Percentiles rank a stretch among this genome's conserved stretches.
These are phyloP conservation scores for Phenganax stokvisi DNA, from an alignment of 92 coral and sea anemone species.

Conservation along the genomic window DNA sequence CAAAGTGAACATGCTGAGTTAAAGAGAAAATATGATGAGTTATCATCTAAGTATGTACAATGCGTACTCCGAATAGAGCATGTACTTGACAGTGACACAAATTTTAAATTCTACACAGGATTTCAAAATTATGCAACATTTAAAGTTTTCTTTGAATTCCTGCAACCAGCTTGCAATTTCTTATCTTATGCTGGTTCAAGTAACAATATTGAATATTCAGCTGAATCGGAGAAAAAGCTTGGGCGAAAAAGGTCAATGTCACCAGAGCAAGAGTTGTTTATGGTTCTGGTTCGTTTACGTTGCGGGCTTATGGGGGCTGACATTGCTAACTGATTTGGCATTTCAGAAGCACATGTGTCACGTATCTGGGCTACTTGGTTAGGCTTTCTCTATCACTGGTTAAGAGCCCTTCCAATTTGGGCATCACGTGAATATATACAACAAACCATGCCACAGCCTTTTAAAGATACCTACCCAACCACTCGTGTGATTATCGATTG, in stretches of 20 bases:
- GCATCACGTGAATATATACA: not conserved
- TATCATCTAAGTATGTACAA: conserved; percentile 3
- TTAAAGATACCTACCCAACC: no score
- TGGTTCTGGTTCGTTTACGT: no score
- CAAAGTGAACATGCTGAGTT: conserved; percentile 14
- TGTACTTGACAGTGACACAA: conserved; percentile 16
- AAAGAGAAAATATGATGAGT: conserved; percentile 16
- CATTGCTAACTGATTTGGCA: not conserved
- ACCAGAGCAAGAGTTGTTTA: no score
- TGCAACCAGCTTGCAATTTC: no score
- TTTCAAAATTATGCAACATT: no score
- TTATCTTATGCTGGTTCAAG: no score
- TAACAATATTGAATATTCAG: no score
- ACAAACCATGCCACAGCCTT: no score
- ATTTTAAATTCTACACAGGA: not conserved
- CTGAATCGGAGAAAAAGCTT: no score
- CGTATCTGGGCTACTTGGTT: not conserved
- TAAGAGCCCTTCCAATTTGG: not conserved
- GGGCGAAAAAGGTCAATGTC: no score
- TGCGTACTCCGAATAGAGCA: conserved; percentile 14
- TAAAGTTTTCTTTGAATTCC: no score
- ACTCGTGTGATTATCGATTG: not conserved
- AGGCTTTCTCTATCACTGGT: not conserved
- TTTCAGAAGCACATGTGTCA: not conserved
- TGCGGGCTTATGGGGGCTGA: no score